A percentile compares a stretch with the other conserved stretches of the same genome.
Conservation (phyloP, 2,888 invertebrate genomes). For the Andrena minutula region DNA sequence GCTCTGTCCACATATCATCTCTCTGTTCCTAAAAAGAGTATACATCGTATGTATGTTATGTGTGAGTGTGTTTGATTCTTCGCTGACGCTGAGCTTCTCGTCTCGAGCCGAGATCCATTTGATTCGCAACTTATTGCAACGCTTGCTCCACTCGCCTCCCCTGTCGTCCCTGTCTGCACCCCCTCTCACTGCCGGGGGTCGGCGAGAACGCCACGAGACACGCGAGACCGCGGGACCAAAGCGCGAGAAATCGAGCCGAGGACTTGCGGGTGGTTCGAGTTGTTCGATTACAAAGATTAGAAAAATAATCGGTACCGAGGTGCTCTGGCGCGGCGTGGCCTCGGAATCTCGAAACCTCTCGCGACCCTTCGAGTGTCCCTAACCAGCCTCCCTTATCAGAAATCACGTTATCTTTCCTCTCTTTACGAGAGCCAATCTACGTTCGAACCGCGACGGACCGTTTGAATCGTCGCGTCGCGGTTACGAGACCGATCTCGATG, state of each 20-base stretch:
- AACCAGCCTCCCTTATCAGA: background rate
- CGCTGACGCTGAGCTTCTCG: conserved; percentile 78
- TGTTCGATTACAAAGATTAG: conserved; percentile 61
- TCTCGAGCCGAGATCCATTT: conserved; percentile 80
- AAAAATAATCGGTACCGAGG: conserved; percentile 62
- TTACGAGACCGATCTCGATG: background rate
- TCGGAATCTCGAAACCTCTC: conserved; percentile 11
- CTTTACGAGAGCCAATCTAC: background rate
- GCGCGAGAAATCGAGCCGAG: conserved; percentile 18
- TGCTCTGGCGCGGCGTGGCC: conserved; percentile 5
- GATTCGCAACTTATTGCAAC: conserved; percentile 81
- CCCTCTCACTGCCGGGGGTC: background rate
- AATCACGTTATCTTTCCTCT: background rate
- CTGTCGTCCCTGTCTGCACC: background rate
- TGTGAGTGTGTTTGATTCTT: conserved; percentile 80
- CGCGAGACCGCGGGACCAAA: background rate
- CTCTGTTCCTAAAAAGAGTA: conserved; percentile 49
- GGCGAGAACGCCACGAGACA: conserved; percentile 2
- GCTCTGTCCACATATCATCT: conserved; percentile 6
- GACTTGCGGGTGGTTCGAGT: conserved; percentile 11
- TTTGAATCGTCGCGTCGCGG: background rate
- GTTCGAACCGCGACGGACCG: background rate
- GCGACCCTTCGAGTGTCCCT: conserved; percentile 16
- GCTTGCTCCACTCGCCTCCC: conserved; percentile 51
- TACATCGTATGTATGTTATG: conserved; percentile 47